Evolutionary conservation across 2,888 invertebrate species (phyloP), one percentile per base, ranked within the genome.

Genomic region (Poecilus cupreus): DNA sequence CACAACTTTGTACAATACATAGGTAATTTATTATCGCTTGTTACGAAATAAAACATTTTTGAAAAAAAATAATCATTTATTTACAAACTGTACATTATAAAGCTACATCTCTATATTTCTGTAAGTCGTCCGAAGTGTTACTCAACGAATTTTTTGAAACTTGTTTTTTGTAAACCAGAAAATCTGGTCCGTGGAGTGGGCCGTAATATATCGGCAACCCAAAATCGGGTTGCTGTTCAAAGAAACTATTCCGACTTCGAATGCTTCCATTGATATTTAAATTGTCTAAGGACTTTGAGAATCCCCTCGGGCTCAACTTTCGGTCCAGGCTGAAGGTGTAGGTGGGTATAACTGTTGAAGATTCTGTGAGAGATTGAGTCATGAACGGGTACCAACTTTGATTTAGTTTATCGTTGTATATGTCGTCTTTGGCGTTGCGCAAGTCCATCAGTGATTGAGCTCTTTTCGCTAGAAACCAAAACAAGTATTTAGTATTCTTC

Each of bases 121-220:
- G 89, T 72, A 89, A 88, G 83, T 90, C 90, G 77, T 90, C 90
- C 5, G 90, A 90, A 6, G 88, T 87, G 76, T 88, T 89, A 82
- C 89, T 89, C 77, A 89, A 84, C n/a, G 89, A 89, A 83, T 88
- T 89, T 82, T 87, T 88, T 77, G 88, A 88, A 18, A 88, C 83
- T 85, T 89, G 88, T 84, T 89, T 89, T 83, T 88, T 89, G 78
- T 89, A 89, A 83, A 89, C 89, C 37, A 89, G 83, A 84, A 89
- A 89, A 82, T 89, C 89, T 1, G 89, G 89, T 4, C 89, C 89
- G 82, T 89, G 89, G 60, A 89, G 84, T 11, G 89, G 89, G 1
- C 89, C 89, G 82, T 89, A 89, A 83, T 89, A 89, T 83, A 89
- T 89, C 8, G 89, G 89, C 37, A 89, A 88, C 3, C 89, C 89